A percentile compares a stretch with the other conserved stretches of the same genome.
Conservation (phyloP, 2,888 invertebrate genomes). For the Tetranychus piercei region DNA sequence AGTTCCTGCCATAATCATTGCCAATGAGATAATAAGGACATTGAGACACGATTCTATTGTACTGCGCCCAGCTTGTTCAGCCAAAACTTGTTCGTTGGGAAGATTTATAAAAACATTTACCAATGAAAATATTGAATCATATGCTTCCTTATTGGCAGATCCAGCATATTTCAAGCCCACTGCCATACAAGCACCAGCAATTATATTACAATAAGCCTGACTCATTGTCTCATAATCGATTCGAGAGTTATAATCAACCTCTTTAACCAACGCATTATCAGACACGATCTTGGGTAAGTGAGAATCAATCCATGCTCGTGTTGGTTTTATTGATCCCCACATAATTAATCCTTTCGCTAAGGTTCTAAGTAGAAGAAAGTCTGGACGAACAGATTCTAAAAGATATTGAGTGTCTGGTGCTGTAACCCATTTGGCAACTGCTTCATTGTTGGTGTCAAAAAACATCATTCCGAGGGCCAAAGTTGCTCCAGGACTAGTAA, state of each 20-base stretch:
- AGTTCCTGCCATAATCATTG: conserved; percentile 84
- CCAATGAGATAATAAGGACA: conserved; percentile 56
- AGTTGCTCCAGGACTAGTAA: conserved; percentile 86
- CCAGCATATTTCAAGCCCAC: conserved; percentile 85
- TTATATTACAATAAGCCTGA: conserved; percentile 88
- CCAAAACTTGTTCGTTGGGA: conserved; percentile 46
- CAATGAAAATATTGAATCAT: conserved; percentile 48
- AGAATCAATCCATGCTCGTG: conserved; percentile 59
- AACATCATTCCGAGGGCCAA: conserved; percentile 83
- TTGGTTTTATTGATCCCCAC: conserved; percentile 67
- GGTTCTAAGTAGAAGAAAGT: conserved; percentile 62
- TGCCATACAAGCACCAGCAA: conserved; percentile 82
- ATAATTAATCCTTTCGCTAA: conserved; percentile 62
- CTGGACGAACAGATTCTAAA: conserved; percentile 74
- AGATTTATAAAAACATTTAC: conserved; percentile 49
- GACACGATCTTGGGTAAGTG: conserved; percentile 53
- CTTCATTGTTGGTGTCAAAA: conserved; percentile 57
- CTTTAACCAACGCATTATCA: conserved; percentile 54
- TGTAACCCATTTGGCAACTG: conserved; percentile 73
- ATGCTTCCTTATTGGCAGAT: conserved; percentile 61
- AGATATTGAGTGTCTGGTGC: conserved; percentile 75
- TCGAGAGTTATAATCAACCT: conserved; percentile 25
- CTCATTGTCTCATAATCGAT: conserved; percentile 84
- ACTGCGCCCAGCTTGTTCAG: conserved; percentile 69
- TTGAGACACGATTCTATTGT: conserved; percentile 75